These are phyloP conservation scores for Electrona antarctica DNA, from an alignment of 2,113 vertebrate genomes.

Conservation along the genomic window DNA sequence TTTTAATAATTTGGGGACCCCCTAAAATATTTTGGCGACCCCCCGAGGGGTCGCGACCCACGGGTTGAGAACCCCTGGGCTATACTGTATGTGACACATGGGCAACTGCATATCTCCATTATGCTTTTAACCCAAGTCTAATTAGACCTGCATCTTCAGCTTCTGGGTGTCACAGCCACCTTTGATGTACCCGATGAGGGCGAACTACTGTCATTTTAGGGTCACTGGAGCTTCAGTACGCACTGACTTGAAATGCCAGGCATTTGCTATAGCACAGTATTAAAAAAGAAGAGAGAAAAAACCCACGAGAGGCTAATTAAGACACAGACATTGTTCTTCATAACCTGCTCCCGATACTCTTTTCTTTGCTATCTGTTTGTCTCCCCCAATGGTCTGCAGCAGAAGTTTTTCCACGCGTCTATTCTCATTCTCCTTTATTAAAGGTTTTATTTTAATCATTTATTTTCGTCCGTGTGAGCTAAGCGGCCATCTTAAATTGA, in stretches of 20 bases:
- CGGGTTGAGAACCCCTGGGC: too few species aligned
- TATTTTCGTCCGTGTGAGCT: slow-evolving; percentile 32
- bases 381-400: slow-evolving; percentile 38
- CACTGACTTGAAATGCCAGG: slow-evolving; percentile 57
- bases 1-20: too few species aligned
- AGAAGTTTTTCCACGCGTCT: slow-evolving; percentile 47
- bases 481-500: slow-evolving; percentile 55
- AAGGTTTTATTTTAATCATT: slow-evolving; percentile 64
- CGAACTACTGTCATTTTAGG: slow-evolving; percentile 44
- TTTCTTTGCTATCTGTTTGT: slow-evolving; percentile 24
- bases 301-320: slow-evolving; percentile 67
- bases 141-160: slow-evolving; percentile 46
- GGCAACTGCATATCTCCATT: slow-evolving; percentile 38
- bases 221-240: slow-evolving; percentile 39
- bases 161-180: slow-evolving; percentile 6
- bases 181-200: slow-evolving; percentile 13
- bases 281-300: slow-evolving; percentile 22
- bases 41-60: too few species aligned
- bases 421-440: slow-evolving; percentile 65
- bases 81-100: slow-evolving; percentile 1
- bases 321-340: slow-evolving; percentile 42
- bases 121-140: slow-evolving; percentile 40
- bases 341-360: slow-evolving; percentile 22
- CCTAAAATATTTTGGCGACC: too few species aligned
- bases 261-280: slow-evolving; percentile 12